Conservation (phyloP, 2,113 vertebrate species). For the Notothenia rossii region DNA sequence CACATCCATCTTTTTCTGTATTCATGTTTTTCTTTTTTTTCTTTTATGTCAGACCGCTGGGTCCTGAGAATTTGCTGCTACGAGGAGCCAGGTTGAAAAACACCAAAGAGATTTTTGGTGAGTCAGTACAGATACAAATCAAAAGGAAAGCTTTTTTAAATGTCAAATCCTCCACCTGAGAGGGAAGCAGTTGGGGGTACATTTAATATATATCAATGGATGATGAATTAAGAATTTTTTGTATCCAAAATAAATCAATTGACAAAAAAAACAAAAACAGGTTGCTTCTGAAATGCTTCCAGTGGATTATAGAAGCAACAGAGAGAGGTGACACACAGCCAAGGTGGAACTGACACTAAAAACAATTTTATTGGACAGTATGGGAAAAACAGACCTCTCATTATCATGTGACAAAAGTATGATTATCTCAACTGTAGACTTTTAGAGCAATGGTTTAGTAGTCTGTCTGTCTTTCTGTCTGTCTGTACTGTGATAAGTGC, state of each 20-base stretch:
- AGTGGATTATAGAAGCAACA: background rate
- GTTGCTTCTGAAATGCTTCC: background rate
- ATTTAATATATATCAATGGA: background rate
- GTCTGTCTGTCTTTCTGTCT: background rate
- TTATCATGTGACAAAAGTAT: background rate
- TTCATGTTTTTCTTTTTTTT: slow-evolving; percentile 28
- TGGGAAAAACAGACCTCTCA: background rate
- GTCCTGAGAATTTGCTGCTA: slow-evolving; percentile 96
- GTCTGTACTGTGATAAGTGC: background rate
- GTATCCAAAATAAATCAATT: too few species aligned
- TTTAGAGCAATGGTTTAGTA: background rate
- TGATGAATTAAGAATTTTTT: too few species aligned
- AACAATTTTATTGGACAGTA: background rate
- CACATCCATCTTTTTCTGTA: background rate
- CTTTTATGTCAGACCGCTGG: slow-evolving; percentile 88
- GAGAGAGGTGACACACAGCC: background rate
- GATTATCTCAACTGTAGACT: background rate
- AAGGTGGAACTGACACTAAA: background rate
- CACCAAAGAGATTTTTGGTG: slow-evolving; percentile 98
- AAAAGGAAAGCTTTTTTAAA: background rate
- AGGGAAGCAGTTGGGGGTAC: background rate
- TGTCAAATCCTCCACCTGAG: background rate
- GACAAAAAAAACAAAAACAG: background rate
- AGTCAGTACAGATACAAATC: slow-evolving; percentile 26
- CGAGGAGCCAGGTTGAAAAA: slow-evolving; percentile 98